Conservation (phyloP, 2,797 vertebrate genomes). For the Salarias fasciatus region DNA sequence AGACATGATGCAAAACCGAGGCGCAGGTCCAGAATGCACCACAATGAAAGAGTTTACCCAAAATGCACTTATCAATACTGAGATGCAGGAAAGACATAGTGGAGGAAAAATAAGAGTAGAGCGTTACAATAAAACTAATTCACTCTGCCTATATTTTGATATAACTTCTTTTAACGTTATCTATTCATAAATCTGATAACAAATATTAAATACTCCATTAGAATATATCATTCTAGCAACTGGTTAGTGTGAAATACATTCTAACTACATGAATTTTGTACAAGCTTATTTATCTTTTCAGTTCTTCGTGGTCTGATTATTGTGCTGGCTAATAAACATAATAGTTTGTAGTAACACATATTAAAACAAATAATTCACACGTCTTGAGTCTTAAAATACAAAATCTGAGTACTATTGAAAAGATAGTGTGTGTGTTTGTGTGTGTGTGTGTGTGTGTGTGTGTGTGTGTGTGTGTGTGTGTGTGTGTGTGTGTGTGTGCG, state of each 20-base stretch:
- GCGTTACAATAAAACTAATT: conserved; percentile 41
- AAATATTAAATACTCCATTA: conserved; percentile 69
- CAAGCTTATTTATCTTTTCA: too few species aligned
- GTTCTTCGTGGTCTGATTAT: conserved; percentile 55
- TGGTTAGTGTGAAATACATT: conserved; percentile 70
- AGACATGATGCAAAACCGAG: not conserved
- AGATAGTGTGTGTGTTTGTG: conserved; percentile 47
- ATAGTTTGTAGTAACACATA: conserved; percentile 38
- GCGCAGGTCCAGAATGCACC: conserved; percentile 24
- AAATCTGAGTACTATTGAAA: conserved; percentile 58
- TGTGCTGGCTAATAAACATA: conserved; percentile 57
- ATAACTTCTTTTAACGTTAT: conserved; percentile 51
- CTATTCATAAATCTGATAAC: conserved; percentile 42
- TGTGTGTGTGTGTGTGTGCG: conserved; percentile 37
- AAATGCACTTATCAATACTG: conserved; percentile 39
- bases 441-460: too few species aligned
- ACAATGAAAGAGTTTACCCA: conserved; percentile 27
- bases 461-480: too few species aligned
- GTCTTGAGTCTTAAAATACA: conserved; percentile 54
- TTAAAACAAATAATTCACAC: conserved; percentile 44
- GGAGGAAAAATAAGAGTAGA: conserved; percentile 36
- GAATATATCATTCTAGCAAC: conserved; percentile 66
- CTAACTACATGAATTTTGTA: conserved; percentile 1
- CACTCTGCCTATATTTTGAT: conserved; percentile 40
- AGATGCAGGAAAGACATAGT: conserved; percentile 62